Percentiles rank a stretch among this genome's conserved stretches.
Evolutionary conservation across 2,797 vertebrate species (phyloP).

Genomic region (Sebastes paucispinis): DNA sequence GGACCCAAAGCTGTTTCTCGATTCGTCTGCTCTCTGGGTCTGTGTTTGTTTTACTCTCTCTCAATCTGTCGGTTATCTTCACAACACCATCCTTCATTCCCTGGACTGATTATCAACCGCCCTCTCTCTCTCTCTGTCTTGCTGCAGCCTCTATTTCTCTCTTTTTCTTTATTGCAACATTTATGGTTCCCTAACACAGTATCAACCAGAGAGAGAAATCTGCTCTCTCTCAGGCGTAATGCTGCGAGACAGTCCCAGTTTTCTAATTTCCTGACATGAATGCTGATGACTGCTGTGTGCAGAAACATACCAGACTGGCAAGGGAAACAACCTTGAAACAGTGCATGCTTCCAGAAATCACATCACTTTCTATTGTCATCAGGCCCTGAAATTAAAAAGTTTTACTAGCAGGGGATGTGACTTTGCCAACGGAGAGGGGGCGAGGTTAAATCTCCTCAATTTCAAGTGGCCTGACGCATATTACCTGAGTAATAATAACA

Average conservation of each 20-base stretch:
- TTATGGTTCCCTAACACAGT: conserved; percentile 11
- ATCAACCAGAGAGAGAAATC: conserved; percentile 30
- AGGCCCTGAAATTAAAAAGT: conserved; percentile 31
- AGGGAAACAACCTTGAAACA: conserved; percentile 44
- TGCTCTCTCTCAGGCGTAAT: conserved; percentile 49
- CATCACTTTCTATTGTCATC: conserved; percentile 30
- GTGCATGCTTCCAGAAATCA: conserved; percentile 38
- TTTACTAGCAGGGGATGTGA: not conserved
- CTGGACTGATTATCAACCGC: not conserved
- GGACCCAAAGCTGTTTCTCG: conserved; percentile 12
- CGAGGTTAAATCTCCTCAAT: conserved; percentile 37
- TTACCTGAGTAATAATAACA: conserved; percentile 28
- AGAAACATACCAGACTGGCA: conserved; percentile 15
- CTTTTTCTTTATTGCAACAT: conserved; percentile 17
- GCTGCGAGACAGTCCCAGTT: conserved; percentile 37
- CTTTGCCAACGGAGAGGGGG: conserved; percentile 26
- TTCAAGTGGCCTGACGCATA: conserved; percentile 20
- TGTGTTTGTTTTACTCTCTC: conserved; percentile 23
- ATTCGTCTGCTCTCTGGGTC: conserved; percentile 12
- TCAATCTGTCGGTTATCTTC: not conserved
- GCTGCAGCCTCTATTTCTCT: not conserved
- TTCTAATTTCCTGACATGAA: conserved; percentile 69
- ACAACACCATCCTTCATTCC: conserved; percentile 3
- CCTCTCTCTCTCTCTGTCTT: not conserved
- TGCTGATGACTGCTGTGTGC: conserved; percentile 54